phyloP scores from a whole-genome alignment of 92 coral and sea anemone species.

The Ricordea florida region DNA sequence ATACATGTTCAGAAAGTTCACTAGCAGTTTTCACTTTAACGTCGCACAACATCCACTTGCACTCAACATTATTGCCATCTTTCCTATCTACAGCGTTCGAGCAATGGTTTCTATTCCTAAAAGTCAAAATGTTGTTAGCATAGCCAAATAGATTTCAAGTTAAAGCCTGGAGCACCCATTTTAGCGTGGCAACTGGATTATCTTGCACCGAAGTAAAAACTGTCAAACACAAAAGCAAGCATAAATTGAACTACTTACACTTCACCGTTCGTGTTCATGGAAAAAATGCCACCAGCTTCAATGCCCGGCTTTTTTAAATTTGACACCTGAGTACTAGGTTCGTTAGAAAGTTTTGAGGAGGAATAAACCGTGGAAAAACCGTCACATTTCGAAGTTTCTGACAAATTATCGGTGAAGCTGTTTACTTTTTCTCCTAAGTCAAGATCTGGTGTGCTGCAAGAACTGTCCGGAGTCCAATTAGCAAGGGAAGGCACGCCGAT shows the following conservation, averaged over 20 bases:
- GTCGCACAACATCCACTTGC: conserved; percentile 40
- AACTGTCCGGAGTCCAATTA: conserved; percentile 25
- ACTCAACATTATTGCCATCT: background rate
- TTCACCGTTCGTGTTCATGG: background rate
- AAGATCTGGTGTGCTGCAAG: conserved; percentile 35
- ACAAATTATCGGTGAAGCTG: background rate
- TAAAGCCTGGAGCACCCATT: no score
- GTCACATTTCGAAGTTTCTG: background rate
- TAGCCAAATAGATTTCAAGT: no score
- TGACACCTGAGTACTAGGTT: background rate
- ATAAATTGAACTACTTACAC: conserved; percentile 4
- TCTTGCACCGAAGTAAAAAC: no score
- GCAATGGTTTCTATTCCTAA: background rate
- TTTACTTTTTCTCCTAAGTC: conserved; percentile 26
- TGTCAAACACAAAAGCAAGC: no score
- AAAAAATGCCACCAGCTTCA: background rate
- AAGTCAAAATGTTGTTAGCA: background rate
- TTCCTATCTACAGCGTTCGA: background rate
- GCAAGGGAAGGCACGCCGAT: conserved; percentile 25
- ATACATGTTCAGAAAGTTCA: conserved; percentile 91
- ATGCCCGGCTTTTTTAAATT: conserved; percentile 12
- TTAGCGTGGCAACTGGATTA: no score
- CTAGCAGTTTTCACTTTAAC: background rate
- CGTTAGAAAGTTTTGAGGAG: background rate
- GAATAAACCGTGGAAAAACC: background rate